A percentile compares a stretch with the other conserved stretches of the same genome.
These are phyloP conservation scores for Polylopha cassiicola DNA, from an alignment of 2,888 invertebrate species.

Conservation along the genomic window DNA sequence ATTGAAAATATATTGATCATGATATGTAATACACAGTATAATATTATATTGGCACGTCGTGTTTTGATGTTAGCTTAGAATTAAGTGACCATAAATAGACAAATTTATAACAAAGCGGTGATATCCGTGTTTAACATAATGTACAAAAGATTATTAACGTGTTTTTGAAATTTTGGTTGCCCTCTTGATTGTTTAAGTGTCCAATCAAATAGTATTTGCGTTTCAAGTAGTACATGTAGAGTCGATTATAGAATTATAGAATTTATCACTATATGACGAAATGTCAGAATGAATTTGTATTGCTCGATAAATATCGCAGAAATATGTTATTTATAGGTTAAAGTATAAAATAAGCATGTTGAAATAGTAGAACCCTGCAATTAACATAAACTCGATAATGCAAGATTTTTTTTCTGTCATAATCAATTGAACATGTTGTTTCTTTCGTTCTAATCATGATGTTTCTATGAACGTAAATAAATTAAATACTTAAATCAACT, in stretches of 20 bases:
- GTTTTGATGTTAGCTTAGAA: constrained; percentile 41
- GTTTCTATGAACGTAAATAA: constrained; percentile 73
- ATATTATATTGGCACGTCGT: constrained; percentile 41
- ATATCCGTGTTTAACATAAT: constrained; percentile 16
- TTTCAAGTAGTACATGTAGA: constrained; percentile 11
- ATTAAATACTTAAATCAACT: constrained; percentile 43
- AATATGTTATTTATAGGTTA: constrained; percentile 8
- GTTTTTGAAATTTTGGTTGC: constrained; percentile 10
- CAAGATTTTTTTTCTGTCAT: constrained; percentile 55
- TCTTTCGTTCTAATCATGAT: constrained; percentile 68
- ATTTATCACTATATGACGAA: constrained; percentile 6
- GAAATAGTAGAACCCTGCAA: constrained; percentile 26
- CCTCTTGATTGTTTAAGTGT: constrained; percentile 6
- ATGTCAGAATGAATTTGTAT: neutral
- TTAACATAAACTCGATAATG: constrained; percentile 40
- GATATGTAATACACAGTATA: constrained; percentile 28
- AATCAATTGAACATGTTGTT: constrained; percentile 68
- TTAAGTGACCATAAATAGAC: constrained; percentile 19
- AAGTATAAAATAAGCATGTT: constrained; percentile 14
- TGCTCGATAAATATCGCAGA: constrained; percentile 6
- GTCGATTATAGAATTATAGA: too few species aligned
- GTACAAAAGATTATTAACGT: constrained; percentile 19
- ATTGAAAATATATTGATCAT: constrained; percentile 12
- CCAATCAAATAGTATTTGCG: constrained; percentile 7
- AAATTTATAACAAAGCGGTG: constrained; percentile 18